These are phyloP conservation scores for Thecocarcelia acutangulata DNA, from an alignment of 2,888 invertebrate species.

Conservation along the genomic window DNA sequence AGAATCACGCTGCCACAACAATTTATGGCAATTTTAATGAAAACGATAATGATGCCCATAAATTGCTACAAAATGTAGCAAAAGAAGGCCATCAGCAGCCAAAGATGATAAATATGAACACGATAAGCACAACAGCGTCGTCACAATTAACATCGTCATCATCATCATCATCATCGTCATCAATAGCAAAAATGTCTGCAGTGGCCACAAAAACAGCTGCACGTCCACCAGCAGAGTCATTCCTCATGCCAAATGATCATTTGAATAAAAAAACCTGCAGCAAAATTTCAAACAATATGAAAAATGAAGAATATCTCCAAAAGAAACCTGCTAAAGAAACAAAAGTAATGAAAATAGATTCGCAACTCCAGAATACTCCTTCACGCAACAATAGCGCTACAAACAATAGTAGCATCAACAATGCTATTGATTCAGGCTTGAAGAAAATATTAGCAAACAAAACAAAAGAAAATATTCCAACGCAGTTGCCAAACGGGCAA, in stretches of 20 bases:
- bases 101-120: constrained; percentile 53
- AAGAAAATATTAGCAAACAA: too few relatives aligned
- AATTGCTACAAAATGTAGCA: constrained; percentile 59
- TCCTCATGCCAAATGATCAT: constrained; percentile 63
- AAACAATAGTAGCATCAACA: too few relatives aligned
- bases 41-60: constrained; percentile 66
- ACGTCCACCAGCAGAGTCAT: constrained; percentile 25
- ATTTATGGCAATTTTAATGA: constrained; percentile 67
- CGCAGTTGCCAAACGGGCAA: too few relatives aligned
- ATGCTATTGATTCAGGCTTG: too few relatives aligned
- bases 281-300: constrained; percentile 22
- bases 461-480: too few relatives aligned
- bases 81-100: constrained; percentile 18
- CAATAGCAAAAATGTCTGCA: constrained; percentile 20
- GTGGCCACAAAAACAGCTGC: neutral
- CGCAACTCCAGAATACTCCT: neutral
- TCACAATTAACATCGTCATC: constrained; percentile 13
- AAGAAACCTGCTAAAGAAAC: neutral
- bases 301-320: neutral
- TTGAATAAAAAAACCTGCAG: constrained; percentile 53
- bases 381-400: too few relatives aligned
- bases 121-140: constrained; percentile 27
- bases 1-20: constrained; percentile 33
- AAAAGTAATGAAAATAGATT: neutral
- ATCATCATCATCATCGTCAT: constrained; percentile 35